Conservation (phyloP, 2,888 invertebrate species). For the Strigamia maritima region DNA sequence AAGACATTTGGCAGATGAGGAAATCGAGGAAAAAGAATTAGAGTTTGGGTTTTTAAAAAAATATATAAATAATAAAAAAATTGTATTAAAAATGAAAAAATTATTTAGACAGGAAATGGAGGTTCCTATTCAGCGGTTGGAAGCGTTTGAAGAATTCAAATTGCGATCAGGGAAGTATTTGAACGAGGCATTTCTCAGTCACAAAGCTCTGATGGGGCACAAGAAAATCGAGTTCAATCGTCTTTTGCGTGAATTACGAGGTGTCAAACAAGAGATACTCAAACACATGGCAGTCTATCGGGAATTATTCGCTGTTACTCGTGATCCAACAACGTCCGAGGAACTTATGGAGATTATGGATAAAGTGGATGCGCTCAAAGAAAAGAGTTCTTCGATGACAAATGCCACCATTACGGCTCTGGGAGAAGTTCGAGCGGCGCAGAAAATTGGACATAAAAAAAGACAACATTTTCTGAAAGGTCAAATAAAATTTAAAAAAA, state of each 20-base stretch:
- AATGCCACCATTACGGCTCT: background rate
- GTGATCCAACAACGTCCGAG: background rate
- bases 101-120: background rate
- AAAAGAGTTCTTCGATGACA: background rate
- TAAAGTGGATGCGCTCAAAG: background rate
- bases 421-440: background rate
- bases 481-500: background rate
- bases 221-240: background rate
- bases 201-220: background rate
- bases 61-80: background rate
- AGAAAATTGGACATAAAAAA: background rate
- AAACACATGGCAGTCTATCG: background rate
- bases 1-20: too few species aligned
- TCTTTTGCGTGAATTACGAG: background rate
- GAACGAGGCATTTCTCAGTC: background rate
- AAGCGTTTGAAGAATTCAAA: slow-evolving; percentile 2
- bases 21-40: too few species aligned
- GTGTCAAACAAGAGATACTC: background rate
- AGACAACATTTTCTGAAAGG: background rate
- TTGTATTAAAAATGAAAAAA: background rate
- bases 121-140: background rate
- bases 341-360: background rate
- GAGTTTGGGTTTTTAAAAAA: too few species aligned
- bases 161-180: background rate
- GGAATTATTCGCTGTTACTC: background rate